These are phyloP conservation scores for Drosophila paracracens DNA, from an alignment of 2,888 invertebrate species.

Conservation along the genomic window DNA sequence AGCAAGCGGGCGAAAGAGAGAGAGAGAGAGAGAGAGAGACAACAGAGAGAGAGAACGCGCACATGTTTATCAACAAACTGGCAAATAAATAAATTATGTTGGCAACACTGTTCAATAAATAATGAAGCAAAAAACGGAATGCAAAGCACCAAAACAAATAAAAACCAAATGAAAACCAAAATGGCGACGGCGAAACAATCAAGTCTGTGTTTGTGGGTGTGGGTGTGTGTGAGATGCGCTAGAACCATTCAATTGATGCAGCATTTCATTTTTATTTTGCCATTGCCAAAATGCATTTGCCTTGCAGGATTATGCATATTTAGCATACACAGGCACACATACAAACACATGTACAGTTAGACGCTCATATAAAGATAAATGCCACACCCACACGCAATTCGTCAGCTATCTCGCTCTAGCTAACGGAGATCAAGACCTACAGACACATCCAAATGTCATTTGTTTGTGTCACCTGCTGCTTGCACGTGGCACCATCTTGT, in stretches of 20 bases:
- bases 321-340: neutral
- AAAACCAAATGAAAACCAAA: slow-evolving; percentile 47
- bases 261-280: slow-evolving; percentile 23
- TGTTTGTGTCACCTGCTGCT: slow-evolving; percentile 18
- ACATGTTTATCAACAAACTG: slow-evolving; percentile 75
- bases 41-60: slow-evolving; percentile 27
- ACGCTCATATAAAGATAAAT: slow-evolving; percentile 20
- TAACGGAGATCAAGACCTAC: neutral
- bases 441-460: slow-evolving; percentile 20
- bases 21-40: neutral
- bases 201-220: slow-evolving; percentile 5
- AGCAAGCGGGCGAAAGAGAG: neutral
- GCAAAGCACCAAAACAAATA: slow-evolving; percentile 36
- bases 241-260: slow-evolving; percentile 37
- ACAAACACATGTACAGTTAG: neutral
- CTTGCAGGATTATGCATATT: slow-evolving; percentile 41
- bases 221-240: slow-evolving; percentile 18
- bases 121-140: slow-evolving; percentile 44
- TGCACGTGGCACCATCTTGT: slow-evolving; percentile 39
- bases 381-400: slow-evolving; percentile 46
- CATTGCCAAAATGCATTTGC: slow-evolving; percentile 63
- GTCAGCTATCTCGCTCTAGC: slow-evolving; percentile 45
- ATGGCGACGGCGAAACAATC: slow-evolving; percentile 31
- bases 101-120: slow-evolving; percentile 67
- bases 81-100: slow-evolving; percentile 75